Evolutionary conservation across 2,113 vertebrate genomes (phyloP), one percentile per base, ranked within the genome.

Genomic region (Pteropus alecto): DNA sequence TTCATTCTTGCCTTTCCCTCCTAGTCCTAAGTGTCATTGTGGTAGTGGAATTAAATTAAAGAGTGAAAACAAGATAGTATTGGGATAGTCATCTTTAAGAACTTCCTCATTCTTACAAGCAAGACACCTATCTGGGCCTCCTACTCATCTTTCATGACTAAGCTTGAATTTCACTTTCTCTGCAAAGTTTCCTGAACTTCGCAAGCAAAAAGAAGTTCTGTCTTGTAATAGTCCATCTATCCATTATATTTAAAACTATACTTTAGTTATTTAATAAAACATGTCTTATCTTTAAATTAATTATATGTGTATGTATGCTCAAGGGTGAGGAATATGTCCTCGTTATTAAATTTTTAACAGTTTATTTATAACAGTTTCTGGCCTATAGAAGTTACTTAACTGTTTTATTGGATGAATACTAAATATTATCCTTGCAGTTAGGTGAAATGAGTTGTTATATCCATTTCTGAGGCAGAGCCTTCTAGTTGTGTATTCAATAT

Each of bases 191-290:
- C 58, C 56, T 87, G 61, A 92, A 0, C 3, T 92, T 89, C 3
- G 24, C 2, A 61, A 93, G 56, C 21, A 90, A n/a, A 58, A 70
- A 88, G 48, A 87, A 35, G 24, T 86, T 84, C 24, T 89, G 2
- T 10, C 60, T 87, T 65, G 24, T 60, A 67, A 85, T 7, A 82
- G 8, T 3, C 10, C 19, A 92, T 18, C 16, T 70, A 78, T 48
- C 90, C 41, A 90, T 60, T n/a, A 92, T 35, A 95, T 81, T 91
- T 95, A 58, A 92, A 92, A 60, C n/a, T 73, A 81, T 15, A 87
- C 81, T 86, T 77, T 28, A 85, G 76, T 83, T 85, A 46, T 48
- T 81, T 61, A 94, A 90, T 67, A 86, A 93, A 76, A 58, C 54
- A 76, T 6, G 51, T 54, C 22, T 54, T 35, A 18, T n/a, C 48